Evolutionary conservation across 2,888 invertebrate genomes (phyloP), one percentile per base, ranked within the genome.

Genomic region (Strigamia maritima): DNA sequence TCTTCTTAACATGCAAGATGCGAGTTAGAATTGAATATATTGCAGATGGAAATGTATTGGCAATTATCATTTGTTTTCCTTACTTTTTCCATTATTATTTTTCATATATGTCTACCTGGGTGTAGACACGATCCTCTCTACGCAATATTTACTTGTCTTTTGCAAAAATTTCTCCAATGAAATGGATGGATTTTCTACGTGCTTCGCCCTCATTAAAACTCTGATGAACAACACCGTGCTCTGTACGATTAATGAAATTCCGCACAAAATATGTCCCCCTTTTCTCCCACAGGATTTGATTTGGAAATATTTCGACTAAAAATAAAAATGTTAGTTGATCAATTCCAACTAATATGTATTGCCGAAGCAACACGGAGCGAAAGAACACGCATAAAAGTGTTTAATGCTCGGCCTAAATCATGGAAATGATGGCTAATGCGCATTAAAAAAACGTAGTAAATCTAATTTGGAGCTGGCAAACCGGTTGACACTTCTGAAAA

Each of bases 111-210:
- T 28, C 70, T 70, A 28, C n/a, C 8, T 28, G 2, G 26, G 12
- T 28, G 70, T 70, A 70, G 70, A 70, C 70, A 70, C 24, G n/a
- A 70, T 2, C 14, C 65, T 65, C 26, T 54, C 19, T 8, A n/a
- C 28, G 70, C 24, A 70, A 70, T 70, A 70, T 70, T 70, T 70
- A 70, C 70, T 70, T 70, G 70, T 70, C 70, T 70, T 70, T 65
- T 26, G 26, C 26, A 26, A 70, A 70, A 70, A 26, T 28, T 70
- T 70, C n/a, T 14, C 65, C 70, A 28, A n/a, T 28, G 26, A 70
- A 70, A 70, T 70, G 70, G 70, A 70, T 70, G 70, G 70, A 28
- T 70, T 70, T 70, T 26, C 14, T 70, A 70, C 70, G 70, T 70
- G 70, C 70, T 26, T 70, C n/a, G 26, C 28, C 16, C 70, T 70